These are phyloP conservation scores for Eilema caniola DNA, from an alignment of 2,888 invertebrate species.

Conservation along the genomic window DNA sequence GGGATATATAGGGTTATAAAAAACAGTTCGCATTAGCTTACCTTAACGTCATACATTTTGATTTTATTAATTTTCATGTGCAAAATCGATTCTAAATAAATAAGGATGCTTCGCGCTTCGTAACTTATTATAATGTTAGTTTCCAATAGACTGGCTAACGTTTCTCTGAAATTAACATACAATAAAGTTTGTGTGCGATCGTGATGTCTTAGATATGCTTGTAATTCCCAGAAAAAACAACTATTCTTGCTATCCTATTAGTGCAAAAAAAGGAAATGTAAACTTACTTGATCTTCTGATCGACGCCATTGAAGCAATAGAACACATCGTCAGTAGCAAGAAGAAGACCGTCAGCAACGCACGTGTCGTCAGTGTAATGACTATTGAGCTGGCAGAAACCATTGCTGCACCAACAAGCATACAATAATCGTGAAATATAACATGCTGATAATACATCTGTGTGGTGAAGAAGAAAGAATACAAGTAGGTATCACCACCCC, in stretches of 20 bases:
- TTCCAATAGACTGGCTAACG: slow-evolving; percentile 53
- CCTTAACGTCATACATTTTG: slow-evolving; percentile 67
- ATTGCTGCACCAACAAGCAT: slow-evolving; percentile 62
- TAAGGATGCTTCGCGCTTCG: slow-evolving; percentile 71
- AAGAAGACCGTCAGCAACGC: slow-evolving; percentile 69
- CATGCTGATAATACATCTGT: no score
- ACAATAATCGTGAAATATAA: neutral
- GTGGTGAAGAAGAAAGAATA: no score
- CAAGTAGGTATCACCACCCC: no score
- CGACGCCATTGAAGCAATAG: slow-evolving; percentile 59
- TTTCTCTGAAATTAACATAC: slow-evolving; percentile 53
- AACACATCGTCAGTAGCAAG: slow-evolving; percentile 58
- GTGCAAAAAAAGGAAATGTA: neutral
- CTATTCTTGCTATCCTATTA: neutral
- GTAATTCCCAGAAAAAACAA: neutral
- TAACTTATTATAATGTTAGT: slow-evolving; percentile 70
- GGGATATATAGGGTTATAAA: neutral
- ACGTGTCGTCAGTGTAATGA: slow-evolving; percentile 65
- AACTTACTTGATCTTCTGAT: slow-evolving; percentile 51
- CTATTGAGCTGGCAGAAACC: slow-evolving; percentile 75
- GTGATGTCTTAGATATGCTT: neutral
- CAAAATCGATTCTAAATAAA: slow-evolving; percentile 63
- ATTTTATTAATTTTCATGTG: slow-evolving; percentile 54
- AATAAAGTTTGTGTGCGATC: neutral
- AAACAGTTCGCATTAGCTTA: slow-evolving; percentile 40